A percentile compares a stretch with the other conserved stretches of the same genome.
Conservation (phyloP, 2,888 invertebrate species). For the Caradrina clavipalpis region DNA sequence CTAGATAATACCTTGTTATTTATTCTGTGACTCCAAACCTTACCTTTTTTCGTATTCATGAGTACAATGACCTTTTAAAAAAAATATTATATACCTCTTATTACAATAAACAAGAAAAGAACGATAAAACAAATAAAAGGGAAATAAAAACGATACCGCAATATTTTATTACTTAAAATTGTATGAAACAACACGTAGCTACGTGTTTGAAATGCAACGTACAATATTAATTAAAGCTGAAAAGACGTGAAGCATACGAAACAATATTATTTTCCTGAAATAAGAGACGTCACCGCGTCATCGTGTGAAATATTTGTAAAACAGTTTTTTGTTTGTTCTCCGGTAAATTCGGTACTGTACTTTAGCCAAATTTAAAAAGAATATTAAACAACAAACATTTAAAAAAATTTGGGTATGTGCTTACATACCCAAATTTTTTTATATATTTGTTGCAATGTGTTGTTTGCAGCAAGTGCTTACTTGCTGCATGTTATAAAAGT, state of each 20-base stretch:
- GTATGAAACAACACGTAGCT: constrained; percentile 19
- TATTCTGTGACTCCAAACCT: too few species aligned
- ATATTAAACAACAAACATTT: too few species aligned
- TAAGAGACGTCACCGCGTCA: background rate
- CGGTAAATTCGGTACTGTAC: background rate
- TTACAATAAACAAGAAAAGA: constrained; percentile 1
- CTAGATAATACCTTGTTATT: too few species aligned
- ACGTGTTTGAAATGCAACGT: constrained; percentile 31
- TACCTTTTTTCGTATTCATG: too few species aligned
- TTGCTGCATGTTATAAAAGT: too few species aligned
- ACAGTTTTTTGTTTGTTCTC: constrained; percentile 9
- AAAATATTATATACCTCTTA: too few species aligned
- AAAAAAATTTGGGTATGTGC: too few species aligned
- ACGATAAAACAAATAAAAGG: background rate
- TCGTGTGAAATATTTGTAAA: constrained; percentile 15
- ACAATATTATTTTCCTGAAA: constrained; percentile 16
- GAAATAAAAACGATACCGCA: background rate
- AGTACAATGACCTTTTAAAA: too few species aligned
- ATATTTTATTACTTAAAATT: constrained; percentile 30
- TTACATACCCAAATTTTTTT: too few species aligned
- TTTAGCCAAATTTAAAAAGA: too few species aligned
- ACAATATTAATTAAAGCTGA: constrained; percentile 40
- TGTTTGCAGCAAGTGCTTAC: too few species aligned
- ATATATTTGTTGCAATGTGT: too few species aligned
- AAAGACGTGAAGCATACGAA: constrained; percentile 27